A percentile compares a stretch with the other conserved stretches of the same genome.
Conservation (phyloP, 2,797 vertebrate species). For the Corythornis leucogaster region DNA sequence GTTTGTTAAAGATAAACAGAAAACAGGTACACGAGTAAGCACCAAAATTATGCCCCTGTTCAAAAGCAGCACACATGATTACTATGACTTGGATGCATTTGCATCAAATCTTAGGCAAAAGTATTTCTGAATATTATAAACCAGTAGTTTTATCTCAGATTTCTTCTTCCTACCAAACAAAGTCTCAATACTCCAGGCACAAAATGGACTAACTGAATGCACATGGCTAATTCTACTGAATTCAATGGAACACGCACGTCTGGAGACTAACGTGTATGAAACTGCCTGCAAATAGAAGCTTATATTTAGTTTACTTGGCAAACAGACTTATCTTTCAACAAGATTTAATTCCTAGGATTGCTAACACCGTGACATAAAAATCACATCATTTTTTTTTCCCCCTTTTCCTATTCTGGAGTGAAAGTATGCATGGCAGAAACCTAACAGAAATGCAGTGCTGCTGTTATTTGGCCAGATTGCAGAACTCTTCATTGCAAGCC, state of each 20-base stretch:
- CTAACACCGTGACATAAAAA: slow-evolving; percentile 16
- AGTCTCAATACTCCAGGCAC: not conserved
- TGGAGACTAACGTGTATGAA: not conserved
- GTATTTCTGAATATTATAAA: not conserved
- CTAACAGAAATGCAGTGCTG: not conserved
- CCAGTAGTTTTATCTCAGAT: not conserved
- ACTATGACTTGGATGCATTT: not conserved
- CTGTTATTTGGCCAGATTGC: not conserved
- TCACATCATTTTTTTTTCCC: not conserved
- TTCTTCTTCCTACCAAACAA: not conserved
- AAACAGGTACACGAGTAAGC: not conserved
- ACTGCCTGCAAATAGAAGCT: not conserved
- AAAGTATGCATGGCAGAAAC: not conserved
- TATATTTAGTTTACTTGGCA: not conserved
- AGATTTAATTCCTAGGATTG: slow-evolving; percentile 10
- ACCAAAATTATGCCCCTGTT: not conserved
- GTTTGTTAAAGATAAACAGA: not conserved
- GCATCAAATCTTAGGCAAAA: not conserved
- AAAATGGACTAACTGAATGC: not conserved
- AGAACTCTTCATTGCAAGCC: not conserved
- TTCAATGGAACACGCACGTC: not conserved
- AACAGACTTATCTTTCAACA: slow-evolving; percentile 40
- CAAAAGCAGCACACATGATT: not conserved
- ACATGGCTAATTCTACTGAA: not conserved
- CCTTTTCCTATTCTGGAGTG: not conserved